A percentile compares a stretch with the other conserved stretches of the same genome.
These are phyloP conservation scores for Psephotus haematonotus DNA, from an alignment of 2,113 vertebrate genomes.

Conservation along the genomic window DNA sequence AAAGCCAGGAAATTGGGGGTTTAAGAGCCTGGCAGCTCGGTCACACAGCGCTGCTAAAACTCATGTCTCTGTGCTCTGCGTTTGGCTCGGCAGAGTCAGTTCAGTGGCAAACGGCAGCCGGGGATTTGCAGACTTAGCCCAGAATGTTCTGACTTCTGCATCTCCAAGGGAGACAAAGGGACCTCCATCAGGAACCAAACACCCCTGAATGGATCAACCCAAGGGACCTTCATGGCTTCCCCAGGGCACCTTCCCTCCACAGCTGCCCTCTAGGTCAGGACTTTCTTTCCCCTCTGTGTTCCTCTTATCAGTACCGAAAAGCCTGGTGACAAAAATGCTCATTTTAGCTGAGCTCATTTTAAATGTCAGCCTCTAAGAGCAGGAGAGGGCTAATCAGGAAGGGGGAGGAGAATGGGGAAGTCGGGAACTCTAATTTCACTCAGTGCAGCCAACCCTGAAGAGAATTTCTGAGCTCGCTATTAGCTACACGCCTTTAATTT, in stretches of 20 bases:
- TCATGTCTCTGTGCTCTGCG: rapidly evolving
- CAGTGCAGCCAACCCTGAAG: conserved; percentile 47
- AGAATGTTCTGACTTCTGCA: neutral
- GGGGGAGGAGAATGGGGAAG: neutral
- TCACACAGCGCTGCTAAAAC: neutral
- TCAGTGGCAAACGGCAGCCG: neutral
- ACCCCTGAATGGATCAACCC: neutral
- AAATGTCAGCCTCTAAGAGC: conserved; percentile 31
- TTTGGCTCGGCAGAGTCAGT: neutral
- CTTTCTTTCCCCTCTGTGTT: neutral
- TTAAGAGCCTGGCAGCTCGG: conserved; percentile 35
- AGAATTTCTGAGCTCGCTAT: neutral
- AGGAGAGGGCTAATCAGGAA: conserved; percentile 48
- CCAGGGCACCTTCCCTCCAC: neutral
- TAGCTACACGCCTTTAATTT: conserved; percentile 2
- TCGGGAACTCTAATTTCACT: conserved; percentile 22
- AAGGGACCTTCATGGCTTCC: neutral
- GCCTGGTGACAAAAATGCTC: neutral
- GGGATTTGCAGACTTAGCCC: conserved; percentile 8
- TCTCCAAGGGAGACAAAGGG: neutral
- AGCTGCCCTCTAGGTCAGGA: neutral
- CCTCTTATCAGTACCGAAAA: neutral
- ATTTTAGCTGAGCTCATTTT: conserved; percentile 11
- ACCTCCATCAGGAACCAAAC: neutral
- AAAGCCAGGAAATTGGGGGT: conserved; percentile 51